Base-by-base conservation (phyloP, 2,888 invertebrate species). In the Crocallis elinguaria region DNA sequence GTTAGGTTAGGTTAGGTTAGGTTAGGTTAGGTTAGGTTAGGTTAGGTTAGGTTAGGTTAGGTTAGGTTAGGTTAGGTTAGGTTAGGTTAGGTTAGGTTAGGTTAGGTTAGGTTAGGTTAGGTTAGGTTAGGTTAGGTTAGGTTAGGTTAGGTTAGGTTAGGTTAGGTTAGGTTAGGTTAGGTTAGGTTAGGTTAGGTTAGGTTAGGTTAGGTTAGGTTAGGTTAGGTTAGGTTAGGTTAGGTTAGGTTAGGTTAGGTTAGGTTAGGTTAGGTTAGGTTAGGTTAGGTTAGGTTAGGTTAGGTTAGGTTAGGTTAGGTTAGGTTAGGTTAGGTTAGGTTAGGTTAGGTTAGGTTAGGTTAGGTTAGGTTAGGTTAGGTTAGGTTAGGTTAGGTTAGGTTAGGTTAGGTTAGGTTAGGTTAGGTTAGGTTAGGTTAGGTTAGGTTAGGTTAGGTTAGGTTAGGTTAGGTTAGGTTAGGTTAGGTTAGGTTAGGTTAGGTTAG, bases 11-110 rank as follows among this genome's bases (percentile, higher is more conserved):
- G 54, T 49, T 51, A 49, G 51, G 51, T 54, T 54, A 50, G 49
- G 51, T 49, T 52, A 59, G 58, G 58, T 54, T 54, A 58, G 58
- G 58, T 54, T 51, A 58, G 58, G 58, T 54, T 54, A 58, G 58
- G 58, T 54, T 51, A 58, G 54, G 54, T 51, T 51, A 58, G 54
- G 54, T 50, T 50, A 58, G 54, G 57, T 53, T 53, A 58, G 58
- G 58, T 54, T 54, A 57, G 56, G 56, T 51, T 51, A 56, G 51
- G 51, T 52, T 53, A 55, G 59, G 55, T 51, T 55, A 55, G 59
- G 50, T 54, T 51, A 51, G 54, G 55, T 48, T 54, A 58, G 54
- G 51, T 50, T 50, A 49, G 49, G 44, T 52, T 57, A 49, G 49
- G 57, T 52, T 57, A 52, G 52, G 57, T 57, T 57, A 57, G 57